These are phyloP conservation scores for Epizoanthus scotinus DNA, from an alignment of 92 coral and sea anemone genomes.

Conservation along the genomic window DNA sequence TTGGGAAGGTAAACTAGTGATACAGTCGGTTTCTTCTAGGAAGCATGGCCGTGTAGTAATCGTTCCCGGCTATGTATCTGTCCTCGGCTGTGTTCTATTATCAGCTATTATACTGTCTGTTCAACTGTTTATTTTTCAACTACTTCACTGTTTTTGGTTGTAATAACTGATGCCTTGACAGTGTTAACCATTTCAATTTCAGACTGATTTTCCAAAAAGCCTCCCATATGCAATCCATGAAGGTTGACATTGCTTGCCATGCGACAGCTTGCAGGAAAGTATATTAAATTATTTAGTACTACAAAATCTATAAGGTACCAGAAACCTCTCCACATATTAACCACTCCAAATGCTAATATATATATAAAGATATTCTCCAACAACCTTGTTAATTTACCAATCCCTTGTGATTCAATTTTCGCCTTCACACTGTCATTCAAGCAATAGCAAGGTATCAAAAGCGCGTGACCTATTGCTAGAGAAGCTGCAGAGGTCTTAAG, in stretches of 20 bases:
- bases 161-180: too few species aligned
- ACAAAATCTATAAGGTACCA: conserved; percentile 61
- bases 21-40: too few species aligned
- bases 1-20: too few species aligned
- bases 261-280: conserved; percentile 59
- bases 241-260: conserved; percentile 31
- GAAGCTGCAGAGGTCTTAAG: background rate
- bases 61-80: too few species aligned
- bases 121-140: background rate
- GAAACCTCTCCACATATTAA: conserved; percentile 57
- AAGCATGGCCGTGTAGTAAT: too few species aligned
- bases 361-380: conserved; percentile 60
- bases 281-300: conserved; percentile 40
- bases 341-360: conserved; percentile 53
- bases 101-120: too few species aligned
- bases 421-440: conserved; percentile 20
- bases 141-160: background rate
- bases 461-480: conserved; percentile 17
- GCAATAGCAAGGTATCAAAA: conserved; percentile 21
- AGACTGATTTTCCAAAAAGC: conserved; percentile 22
- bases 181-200: background rate
- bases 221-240: conserved; percentile 63
- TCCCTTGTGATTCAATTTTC: conserved; percentile 7
- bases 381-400: background rate
- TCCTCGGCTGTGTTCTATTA: too few species aligned